A percentile compares a stretch with the other conserved stretches of the same genome.
Conservation (phyloP, 2,113 vertebrate genomes). For the Verasper variegatus region DNA sequence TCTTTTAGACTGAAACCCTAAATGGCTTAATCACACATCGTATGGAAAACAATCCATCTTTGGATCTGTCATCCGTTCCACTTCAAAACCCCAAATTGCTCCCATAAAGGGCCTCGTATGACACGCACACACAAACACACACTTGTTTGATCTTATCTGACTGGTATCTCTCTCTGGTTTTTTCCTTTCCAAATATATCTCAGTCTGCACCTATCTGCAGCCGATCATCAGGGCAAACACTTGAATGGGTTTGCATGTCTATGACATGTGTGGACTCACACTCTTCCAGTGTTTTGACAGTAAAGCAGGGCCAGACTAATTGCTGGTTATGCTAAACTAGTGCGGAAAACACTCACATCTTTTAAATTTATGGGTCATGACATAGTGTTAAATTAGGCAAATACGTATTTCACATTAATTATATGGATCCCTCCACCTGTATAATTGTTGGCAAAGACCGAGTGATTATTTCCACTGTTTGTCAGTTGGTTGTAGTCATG, state of each 20-base stretch:
- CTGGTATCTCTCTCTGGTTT: constrained; percentile 63
- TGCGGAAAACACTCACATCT: constrained; percentile 8
- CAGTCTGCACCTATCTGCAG: constrained; percentile 9
- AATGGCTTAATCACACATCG: constrained; percentile 79
- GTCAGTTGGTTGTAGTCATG: constrained; percentile 5
- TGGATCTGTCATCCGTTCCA: constrained; percentile 78
- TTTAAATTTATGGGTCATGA: constrained; percentile 26
- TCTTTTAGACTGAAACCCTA: constrained; percentile 75
- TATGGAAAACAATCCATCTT: constrained; percentile 82
- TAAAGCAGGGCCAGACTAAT: constrained; percentile 10
- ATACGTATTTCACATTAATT: neutral
- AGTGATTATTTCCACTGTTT: constrained; percentile 29
- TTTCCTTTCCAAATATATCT: constrained; percentile 35
- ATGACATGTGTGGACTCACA: neutral
- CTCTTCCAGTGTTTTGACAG: constrained; percentile 13
- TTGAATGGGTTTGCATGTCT: constrained; percentile 7
- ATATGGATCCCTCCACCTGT: constrained; percentile 8
- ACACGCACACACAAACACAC: constrained; percentile 50
- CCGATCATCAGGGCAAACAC: constrained; percentile 5
- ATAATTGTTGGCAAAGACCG: neutral
- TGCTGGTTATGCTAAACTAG: constrained; percentile 21
- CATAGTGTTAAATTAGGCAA: constrained; percentile 1
- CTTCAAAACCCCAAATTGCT: constrained; percentile 82
- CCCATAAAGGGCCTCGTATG: constrained; percentile 73
- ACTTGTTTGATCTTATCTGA: constrained; percentile 66